phyloP scores from a whole-genome alignment of 2,113 vertebrate genomes.

The Colistium nudipinnis region DNA sequence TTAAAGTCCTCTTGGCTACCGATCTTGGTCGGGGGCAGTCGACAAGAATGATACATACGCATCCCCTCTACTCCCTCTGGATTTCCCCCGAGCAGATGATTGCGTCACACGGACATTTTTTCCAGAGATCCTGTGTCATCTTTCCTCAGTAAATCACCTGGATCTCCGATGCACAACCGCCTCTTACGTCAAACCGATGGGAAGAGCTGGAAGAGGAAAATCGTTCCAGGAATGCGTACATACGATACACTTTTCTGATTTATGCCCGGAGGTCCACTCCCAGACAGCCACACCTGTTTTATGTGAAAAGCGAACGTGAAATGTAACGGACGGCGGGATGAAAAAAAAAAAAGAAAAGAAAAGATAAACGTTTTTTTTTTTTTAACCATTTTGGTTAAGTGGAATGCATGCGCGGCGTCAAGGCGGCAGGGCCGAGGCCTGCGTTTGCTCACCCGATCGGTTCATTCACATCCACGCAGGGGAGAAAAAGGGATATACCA shows the following conservation, averaged over 20 bases:
- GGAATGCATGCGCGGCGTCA: constrained; percentile 8
- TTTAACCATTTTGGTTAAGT: background rate
- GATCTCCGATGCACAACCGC: constrained; percentile 8
- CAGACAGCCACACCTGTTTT: background rate
- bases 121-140: constrained; percentile 22
- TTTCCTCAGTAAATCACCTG: constrained; percentile 39
- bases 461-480: constrained; percentile 32
- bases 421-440: constrained; percentile 20
- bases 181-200: constrained; percentile 2
- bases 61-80: constrained; percentile 16
- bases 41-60: constrained; percentile 10
- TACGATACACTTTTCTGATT: background rate
- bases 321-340: background rate
- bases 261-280: constrained; percentile 3
- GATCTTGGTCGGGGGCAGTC: constrained; percentile 4
- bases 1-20: constrained; percentile 37
- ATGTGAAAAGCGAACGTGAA: constrained; percentile 1
- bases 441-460: constrained; percentile 26
- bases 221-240: constrained; percentile 17
- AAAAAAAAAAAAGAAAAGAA: background rate
- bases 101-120: constrained; percentile 34
- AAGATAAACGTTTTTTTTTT: too few species aligned
- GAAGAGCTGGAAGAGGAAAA: constrained; percentile 22
- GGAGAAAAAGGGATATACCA: constrained; percentile 37
- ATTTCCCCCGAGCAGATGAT: constrained; percentile 24